Percentiles rank a stretch among this genome's conserved stretches.
Evolutionary conservation across 1,140 invertebrate genomes (phyloP).

Genomic region (Penaeus japonicus): DNA sequence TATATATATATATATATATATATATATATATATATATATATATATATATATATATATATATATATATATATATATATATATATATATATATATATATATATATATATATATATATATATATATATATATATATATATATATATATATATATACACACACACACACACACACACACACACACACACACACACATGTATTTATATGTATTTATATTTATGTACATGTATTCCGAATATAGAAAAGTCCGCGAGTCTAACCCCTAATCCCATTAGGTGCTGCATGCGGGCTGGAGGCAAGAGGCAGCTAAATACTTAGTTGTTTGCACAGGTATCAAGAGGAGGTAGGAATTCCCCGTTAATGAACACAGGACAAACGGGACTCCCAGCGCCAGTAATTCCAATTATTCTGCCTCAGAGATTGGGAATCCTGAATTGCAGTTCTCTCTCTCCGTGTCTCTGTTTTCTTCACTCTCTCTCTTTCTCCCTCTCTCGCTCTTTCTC

Average conservation of each 20-base stretch:
- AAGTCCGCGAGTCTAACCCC: not conserved
- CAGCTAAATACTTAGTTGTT: no score
- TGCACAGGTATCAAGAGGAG: no score
- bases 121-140: not conserved
- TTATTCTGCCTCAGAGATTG: no score
- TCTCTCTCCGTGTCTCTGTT: no score
- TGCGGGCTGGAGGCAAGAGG: no score
- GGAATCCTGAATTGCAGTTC: no score
- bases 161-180: not conserved
- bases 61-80: not conserved
- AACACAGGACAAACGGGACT: no score
- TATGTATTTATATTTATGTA: not conserved
- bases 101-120: not conserved
- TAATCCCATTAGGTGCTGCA: no score
- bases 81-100: not conserved
- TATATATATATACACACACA: constrained; percentile 14
- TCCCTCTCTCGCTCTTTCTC: no score
- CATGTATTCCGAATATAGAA: not conserved
- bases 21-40: not conserved
- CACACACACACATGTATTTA: not conserved
- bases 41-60: not conserved
- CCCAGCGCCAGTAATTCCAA: no score
- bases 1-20: not conserved
- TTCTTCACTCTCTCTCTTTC: no score
- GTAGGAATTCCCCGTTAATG: no score